phyloP scores from a whole-genome alignment of 2,113 vertebrate species.

The Okapia johnstoni region DNA sequence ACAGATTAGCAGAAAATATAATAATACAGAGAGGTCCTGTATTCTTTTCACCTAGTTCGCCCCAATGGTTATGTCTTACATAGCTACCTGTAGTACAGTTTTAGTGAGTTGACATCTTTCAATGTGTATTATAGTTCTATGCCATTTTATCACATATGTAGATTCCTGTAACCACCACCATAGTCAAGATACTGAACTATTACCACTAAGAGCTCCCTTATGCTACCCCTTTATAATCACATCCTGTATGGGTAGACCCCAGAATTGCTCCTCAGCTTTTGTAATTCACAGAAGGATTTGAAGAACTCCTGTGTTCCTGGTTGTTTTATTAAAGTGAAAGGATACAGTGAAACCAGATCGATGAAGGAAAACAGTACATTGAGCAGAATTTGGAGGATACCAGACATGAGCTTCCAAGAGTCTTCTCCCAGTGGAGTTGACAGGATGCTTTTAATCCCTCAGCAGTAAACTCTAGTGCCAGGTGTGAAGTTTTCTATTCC shows the following conservation, averaged over 20 bases:
- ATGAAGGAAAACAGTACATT: background rate
- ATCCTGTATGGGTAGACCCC: background rate
- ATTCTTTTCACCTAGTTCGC: background rate
- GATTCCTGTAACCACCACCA: background rate
- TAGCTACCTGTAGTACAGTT: background rate
- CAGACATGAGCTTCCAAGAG: background rate
- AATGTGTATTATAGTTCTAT: background rate
- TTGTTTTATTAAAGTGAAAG: background rate
- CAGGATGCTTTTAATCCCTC: background rate
- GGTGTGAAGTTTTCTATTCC: background rate
- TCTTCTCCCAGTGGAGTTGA: background rate
- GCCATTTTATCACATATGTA: background rate
- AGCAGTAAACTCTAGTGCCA: background rate
- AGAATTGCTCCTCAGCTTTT: background rate
- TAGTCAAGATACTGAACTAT: background rate
- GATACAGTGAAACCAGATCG: background rate
- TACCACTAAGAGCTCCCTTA: background rate
- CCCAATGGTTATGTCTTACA: background rate
- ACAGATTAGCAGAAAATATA: background rate
- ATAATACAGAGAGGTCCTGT: background rate
- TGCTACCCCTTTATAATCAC: background rate
- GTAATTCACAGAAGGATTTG: background rate
- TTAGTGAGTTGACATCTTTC: background rate
- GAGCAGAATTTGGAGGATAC: background rate
- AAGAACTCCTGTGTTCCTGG: background rate